Evolutionary conservation across 2,113 vertebrate species (phyloP), one percentile per base, ranked within the genome.

Genomic region (Motacilla alba): DNA sequence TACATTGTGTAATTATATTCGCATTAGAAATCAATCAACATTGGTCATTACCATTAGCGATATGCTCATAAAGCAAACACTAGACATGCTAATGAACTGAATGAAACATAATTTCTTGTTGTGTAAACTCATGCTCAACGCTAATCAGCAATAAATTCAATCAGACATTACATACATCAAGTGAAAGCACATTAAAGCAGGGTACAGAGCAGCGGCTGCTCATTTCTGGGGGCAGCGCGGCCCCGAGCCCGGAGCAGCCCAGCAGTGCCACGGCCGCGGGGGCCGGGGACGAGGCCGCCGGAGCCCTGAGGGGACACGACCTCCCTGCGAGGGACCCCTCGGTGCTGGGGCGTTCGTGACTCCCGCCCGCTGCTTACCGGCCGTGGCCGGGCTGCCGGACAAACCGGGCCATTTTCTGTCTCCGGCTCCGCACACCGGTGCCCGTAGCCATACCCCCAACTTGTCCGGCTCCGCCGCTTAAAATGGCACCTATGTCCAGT

Each of bases 1-100:
- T 91, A 74, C 95, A 93, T 46, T 92, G 79, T 79, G 83, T 95
- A 96, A 97, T 98, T 98, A 97, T 92, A 93, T 96, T 97, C 97
- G 92, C 98, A 97, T 98, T 98, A 98, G 95, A 93, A 98, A 96
- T 95, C 62, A 79, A 87, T 93, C 93, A 91, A 91, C 94, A 87
- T 17, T 16, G 95, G 88, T 93, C 89, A 79, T 78, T 94, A 96
- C 95, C 94, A 87, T 93, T 90, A 96, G 91, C 11, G 62, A 93
- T 96, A 88, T 9, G 37, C 84, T 86, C 81, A 76, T 95, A 89
- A 96, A 92, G 80, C 93, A 90, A 96, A 83, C 84, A 77, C 85
- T 56, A 67, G 59, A 86, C 83, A 85, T 39, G 90, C 91, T 93
- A 89, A 93, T 66, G 78, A 95, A 92, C 72, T 86, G 93, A 95